phyloP scores from a whole-genome alignment of 2,113 vertebrate genomes.

The Oceanodroma tethys region DNA sequence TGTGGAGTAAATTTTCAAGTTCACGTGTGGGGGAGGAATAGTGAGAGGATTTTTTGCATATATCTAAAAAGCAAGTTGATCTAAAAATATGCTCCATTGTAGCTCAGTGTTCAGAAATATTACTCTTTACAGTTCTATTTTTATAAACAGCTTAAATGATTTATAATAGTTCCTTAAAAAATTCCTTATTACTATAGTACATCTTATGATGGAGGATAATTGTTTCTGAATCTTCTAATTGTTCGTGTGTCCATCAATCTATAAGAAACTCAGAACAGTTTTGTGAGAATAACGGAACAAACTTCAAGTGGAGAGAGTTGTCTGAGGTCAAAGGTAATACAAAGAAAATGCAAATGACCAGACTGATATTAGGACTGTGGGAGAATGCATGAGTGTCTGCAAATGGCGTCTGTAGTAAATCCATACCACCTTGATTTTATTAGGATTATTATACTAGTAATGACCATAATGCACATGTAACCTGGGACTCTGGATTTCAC shows the following conservation, averaged over 20 bases:
- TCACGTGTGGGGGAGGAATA: background rate
- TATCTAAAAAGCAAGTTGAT: slow-evolving; percentile 9
- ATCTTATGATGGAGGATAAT: slow-evolving; percentile 36
- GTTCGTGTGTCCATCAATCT: slow-evolving; percentile 10
- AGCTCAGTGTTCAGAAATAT: slow-evolving; percentile 42
- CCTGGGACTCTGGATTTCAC: background rate
- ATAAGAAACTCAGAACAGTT: slow-evolving; percentile 10
- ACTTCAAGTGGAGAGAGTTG: background rate
- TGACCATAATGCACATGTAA: background rate
- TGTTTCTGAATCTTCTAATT: slow-evolving; percentile 27
- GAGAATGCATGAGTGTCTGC: background rate
- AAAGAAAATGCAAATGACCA: background rate
- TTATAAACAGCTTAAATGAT: slow-evolving; percentile 39
- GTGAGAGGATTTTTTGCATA: slow-evolving; percentile 11
- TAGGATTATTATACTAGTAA: background rate
- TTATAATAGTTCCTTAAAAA: slow-evolving; percentile 18
- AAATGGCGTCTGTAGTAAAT: background rate
- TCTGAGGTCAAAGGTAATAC: background rate
- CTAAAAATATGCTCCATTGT: slow-evolving; percentile 58
- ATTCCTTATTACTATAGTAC: background rate
- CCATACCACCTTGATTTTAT: background rate
- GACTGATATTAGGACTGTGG: background rate
- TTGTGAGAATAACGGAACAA: background rate
- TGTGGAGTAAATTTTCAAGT: slow-evolving; percentile 37
- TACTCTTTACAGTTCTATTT: slow-evolving; percentile 54